phyloP scores from a whole-genome alignment of 2,113 vertebrate genomes.

The Tachycineta bicolor region DNA sequence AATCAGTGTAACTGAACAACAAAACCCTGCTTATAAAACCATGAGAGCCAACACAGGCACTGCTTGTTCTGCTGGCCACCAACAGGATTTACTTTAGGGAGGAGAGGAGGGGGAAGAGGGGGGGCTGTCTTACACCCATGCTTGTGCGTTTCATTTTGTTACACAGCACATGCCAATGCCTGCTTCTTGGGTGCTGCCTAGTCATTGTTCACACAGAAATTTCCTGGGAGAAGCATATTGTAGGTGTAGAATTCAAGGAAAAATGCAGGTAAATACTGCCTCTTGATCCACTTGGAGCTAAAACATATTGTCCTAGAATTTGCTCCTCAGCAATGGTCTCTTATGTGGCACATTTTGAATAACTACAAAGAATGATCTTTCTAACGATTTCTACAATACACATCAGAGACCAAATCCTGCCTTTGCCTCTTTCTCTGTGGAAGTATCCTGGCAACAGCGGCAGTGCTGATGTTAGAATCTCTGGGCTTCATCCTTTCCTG shows the following conservation, averaged over 20 bases:
- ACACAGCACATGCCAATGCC: neutral
- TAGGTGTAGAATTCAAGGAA: neutral
- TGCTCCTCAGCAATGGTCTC: neutral
- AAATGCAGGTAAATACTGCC: neutral
- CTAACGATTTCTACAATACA: constrained; percentile 25
- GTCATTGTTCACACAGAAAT: neutral
- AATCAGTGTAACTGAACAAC: constrained; percentile 42
- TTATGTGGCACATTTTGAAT: neutral
- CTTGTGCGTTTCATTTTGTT: neutral
- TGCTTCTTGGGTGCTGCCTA: neutral
- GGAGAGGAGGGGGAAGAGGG: neutral
- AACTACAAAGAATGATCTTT: constrained; percentile 2
- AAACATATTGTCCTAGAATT: neutral
- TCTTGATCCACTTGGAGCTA: neutral
- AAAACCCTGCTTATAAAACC: constrained; percentile 61
- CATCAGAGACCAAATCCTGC: constrained; percentile 8
- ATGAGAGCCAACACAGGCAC: constrained; percentile 32
- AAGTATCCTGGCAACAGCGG: constrained; percentile 61
- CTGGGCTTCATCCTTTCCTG: constrained; percentile 7
- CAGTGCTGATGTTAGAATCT: constrained; percentile 21
- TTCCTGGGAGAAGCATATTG: neutral
- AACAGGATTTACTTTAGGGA: constrained; percentile 12
- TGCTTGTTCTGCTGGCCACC: constrained; percentile 54
- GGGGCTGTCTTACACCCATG: neutral
- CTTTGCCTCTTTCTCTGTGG: neutral